Evolutionary conservation across 1,140 invertebrate species (phyloP), one percentile per base, ranked within the genome.

Genomic region (Macrocentrus cingulum): DNA sequence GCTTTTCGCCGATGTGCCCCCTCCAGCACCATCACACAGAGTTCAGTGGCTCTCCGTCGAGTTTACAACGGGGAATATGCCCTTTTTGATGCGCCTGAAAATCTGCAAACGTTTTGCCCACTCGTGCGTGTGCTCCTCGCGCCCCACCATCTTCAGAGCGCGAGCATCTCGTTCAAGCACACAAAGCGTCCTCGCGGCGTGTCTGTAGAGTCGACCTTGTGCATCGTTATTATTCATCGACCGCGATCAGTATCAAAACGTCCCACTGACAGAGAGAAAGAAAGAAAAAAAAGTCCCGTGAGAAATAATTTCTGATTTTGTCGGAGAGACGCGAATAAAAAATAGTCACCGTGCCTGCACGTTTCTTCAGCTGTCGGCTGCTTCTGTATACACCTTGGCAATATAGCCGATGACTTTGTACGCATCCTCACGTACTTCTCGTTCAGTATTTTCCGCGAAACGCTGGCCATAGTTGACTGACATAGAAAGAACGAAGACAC

Each of bases 371-470:
- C 34, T 41, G 44, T 56, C 54, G 29, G 29, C 29, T 53, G 22
- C 37, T 11, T 20, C n/a, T n/a, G n/a, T n/a, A 23, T 25, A 36
- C 29, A 32, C 2, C 19, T 34, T 18, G 8, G 5, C 32, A 20
- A 44, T 16, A 39, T 20, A 48, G 45, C 37, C 15, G 46, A 59
- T 37, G 56, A 67, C 61, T 72, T 71, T 59, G 66, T 66, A 68
- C 66, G 70, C 70, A 65, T 70, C 71, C 68, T 70, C 69, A 68
- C 68, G 71, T 72, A 68, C 65, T 46, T 37, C 67, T 69, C 67
- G 71, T 70, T 72, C 69, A 67, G 66, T 71, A 71, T 65, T 73
- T 76, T 77, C 75, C 69, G 71, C 76, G 77, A 78, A 77, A 66
- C 62, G 44, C 46, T 61, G 66, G 67, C 49, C 64, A 66, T 63